phyloP scores from a whole-genome alignment of 2,113 vertebrate genomes.

The Prietella phreatophila region DNA sequence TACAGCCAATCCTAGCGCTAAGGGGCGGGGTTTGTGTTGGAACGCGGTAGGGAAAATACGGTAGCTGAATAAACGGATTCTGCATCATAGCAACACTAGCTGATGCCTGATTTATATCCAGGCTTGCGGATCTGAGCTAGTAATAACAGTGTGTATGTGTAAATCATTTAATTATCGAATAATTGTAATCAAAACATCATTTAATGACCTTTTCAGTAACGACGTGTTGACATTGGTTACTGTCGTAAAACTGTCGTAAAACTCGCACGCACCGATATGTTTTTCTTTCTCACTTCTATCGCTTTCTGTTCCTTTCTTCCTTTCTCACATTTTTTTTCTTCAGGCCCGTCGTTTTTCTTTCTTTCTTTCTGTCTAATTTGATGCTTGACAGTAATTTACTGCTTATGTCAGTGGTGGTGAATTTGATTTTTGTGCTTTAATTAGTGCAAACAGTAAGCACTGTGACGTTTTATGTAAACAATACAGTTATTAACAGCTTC shows the following conservation, averaged over 20 bases:
- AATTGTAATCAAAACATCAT: neutral
- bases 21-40: neutral
- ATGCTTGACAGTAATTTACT: neutral
- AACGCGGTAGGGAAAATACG: neutral
- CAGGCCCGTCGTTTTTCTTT: neutral
- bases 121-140: neutral
- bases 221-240: neutral
- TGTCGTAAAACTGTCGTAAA: neutral
- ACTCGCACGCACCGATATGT: neutral
- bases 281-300: neutral
- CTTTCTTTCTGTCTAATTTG: neutral
- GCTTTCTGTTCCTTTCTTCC: neutral
- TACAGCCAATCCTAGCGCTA: neutral
- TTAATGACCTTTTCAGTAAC: neutral
- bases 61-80: neutral
- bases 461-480: neutral
- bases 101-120: neutral
- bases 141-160: neutral
- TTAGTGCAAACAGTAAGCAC: neutral
- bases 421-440: neutral
- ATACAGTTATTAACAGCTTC: neutral
- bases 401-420: neutral
- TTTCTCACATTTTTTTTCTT: neutral
- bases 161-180: neutral
- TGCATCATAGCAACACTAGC: slow-evolving; percentile 3